Evolutionary conservation across 2,888 invertebrate genomes (phyloP).

Genomic region (Subacronicta megacephala): DNA sequence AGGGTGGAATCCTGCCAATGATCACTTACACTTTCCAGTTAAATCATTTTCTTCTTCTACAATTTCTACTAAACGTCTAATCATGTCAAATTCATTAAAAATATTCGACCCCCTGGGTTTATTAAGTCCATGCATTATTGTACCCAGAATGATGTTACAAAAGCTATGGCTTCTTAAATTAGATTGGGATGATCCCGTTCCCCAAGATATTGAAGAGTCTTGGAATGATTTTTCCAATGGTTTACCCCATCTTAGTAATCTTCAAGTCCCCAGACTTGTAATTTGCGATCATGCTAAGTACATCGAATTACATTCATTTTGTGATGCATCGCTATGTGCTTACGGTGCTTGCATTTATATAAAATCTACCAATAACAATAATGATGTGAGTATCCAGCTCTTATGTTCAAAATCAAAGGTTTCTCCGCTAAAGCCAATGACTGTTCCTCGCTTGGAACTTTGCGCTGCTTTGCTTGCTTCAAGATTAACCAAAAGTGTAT

Average conservation of each 20-base stretch:
- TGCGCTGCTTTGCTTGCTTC: neutral
- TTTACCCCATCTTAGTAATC: neutral
- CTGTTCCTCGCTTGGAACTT: neutral
- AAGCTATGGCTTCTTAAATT: neutral
- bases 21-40: neutral
- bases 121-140: neutral
- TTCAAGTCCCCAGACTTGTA: neutral
- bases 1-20: neutral
- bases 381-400: neutral
- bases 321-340: neutral
- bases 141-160: neutral
- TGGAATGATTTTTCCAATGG: neutral
- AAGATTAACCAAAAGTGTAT: neutral
- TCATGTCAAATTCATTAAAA: constrained; percentile 1
- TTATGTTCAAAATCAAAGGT: constrained; percentile 6
- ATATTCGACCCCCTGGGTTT: neutral
- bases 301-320: neutral
- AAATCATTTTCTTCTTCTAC: neutral
- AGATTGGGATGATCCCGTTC: neutral
- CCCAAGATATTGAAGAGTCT: neutral
- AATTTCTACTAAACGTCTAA: neutral
- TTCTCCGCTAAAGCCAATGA: neutral
- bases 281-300: neutral
- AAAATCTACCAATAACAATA: neutral
- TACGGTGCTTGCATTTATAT: constrained; percentile 8